phyloP scores from a whole-genome alignment of 2,113 vertebrate genomes.

The Emydocephalus ijimae region DNA sequence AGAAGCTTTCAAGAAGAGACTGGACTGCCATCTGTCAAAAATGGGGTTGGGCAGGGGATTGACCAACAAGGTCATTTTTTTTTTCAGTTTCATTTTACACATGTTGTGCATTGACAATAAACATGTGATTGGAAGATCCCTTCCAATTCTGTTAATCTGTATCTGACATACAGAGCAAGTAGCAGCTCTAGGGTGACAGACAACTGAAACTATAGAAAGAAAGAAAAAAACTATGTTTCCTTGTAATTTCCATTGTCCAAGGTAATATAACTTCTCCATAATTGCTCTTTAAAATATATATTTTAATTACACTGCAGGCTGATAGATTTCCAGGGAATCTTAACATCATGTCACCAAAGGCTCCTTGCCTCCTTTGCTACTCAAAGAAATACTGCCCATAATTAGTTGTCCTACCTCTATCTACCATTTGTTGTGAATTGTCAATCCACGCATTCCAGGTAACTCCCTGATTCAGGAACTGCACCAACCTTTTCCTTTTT shows the following conservation, averaged over 20 bases:
- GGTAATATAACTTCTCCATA: not conserved
- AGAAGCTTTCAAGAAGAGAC: no score
- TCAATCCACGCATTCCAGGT: not conserved
- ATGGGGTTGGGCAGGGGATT: no score
- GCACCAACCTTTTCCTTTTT: not conserved
- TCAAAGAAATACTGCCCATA: not conserved
- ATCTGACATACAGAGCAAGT: not conserved
- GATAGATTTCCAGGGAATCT: not conserved
- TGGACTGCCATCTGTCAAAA: no score
- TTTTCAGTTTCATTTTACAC: no score
- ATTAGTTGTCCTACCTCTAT: not conserved
- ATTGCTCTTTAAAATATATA: not conserved
- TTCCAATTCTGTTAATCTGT: no score
- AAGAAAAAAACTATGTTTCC: not conserved
- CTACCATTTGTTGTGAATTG: not conserved
- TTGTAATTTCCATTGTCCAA: not conserved
- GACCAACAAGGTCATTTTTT: no score
- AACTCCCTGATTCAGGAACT: not conserved
- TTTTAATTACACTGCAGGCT: not conserved
- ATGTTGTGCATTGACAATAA: no score
- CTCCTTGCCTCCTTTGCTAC: not conserved
- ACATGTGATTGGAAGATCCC: no score
- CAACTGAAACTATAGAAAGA: not conserved
- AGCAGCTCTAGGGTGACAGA: not conserved
- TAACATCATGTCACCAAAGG: not conserved